Evolutionary conservation across 2,113 vertebrate genomes (phyloP).

Genomic region (Alligator mississippiensis): DNA sequence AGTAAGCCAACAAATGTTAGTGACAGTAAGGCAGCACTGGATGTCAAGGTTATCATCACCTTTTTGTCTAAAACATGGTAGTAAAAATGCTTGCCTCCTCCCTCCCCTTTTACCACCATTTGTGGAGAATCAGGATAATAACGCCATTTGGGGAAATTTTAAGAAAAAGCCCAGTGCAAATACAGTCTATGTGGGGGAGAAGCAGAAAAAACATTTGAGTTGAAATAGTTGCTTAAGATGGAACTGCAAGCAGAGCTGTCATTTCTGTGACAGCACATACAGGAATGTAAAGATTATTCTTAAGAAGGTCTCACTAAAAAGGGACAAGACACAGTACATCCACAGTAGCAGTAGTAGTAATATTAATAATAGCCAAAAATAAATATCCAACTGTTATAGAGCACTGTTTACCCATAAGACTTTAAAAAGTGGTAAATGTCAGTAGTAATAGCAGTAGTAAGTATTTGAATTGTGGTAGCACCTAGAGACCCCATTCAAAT

Average conservation of each 20-base stretch:
- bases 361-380: neutral
- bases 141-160: neutral
- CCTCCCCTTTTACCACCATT: neutral
- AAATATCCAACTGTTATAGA: neutral
- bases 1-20: neutral
- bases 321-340: neutral
- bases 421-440: neutral
- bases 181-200: neutral
- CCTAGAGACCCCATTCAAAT: neutral
- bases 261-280: neutral
- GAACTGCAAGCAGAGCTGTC: neutral
- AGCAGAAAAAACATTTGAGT: neutral
- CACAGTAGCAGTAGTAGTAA: too few relatives aligned
- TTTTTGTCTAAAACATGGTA: neutral
- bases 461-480: neutral
- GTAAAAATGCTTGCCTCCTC: neutral
- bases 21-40: neutral
- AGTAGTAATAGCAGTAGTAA: neutral
- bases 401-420: neutral
- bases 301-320: neutral
- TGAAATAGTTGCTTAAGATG: neutral
- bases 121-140: neutral
- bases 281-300: neutral
- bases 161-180: neutral
- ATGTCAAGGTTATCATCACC: neutral